A percentile compares a stretch with the other conserved stretches of the same genome.
Evolutionary conservation across 1,140 invertebrate genomes (phyloP).

Genomic region (Sycobia sp.): DNA sequence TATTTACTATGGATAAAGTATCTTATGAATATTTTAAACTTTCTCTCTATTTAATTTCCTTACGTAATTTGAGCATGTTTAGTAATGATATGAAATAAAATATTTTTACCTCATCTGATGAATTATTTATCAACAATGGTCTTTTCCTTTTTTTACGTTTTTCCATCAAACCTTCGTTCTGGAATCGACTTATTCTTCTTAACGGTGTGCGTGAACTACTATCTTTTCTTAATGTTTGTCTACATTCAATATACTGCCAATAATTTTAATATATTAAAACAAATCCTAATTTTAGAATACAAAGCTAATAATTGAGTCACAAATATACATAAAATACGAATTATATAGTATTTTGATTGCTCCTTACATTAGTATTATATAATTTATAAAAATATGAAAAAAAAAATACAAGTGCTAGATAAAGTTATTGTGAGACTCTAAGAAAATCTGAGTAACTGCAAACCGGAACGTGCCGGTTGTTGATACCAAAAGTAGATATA

Average conservation of each 20-base stretch:
- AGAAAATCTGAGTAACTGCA: no score
- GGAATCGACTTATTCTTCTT: constrained; percentile 60
- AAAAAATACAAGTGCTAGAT: no score
- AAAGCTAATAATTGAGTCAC: not conserved
- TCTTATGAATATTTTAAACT: no score
- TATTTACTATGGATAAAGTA: no score
- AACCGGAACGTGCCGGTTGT: no score
- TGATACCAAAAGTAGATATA: no score
- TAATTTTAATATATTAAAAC: constrained; percentile 4
- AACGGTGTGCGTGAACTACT: constrained; percentile 66
- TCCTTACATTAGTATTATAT: no score
- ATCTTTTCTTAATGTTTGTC: constrained; percentile 67
- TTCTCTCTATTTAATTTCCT: no score
- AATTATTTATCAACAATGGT: constrained; percentile 15
- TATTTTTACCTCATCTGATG: constrained; percentile 16
- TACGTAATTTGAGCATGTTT: no score
- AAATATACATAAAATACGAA: not conserved
- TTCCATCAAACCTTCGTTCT: constrained; percentile 43
- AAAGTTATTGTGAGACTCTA: no score
- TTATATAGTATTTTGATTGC: not conserved
- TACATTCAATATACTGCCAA: constrained; percentile 61
- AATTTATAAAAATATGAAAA: no score
- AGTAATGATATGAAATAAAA: no score
- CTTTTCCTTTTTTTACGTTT: constrained; percentile 50
- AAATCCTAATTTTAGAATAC: not conserved